Base-by-base conservation (phyloP, 2,113 vertebrate species). In the Chaenogobius annularis region DNA sequence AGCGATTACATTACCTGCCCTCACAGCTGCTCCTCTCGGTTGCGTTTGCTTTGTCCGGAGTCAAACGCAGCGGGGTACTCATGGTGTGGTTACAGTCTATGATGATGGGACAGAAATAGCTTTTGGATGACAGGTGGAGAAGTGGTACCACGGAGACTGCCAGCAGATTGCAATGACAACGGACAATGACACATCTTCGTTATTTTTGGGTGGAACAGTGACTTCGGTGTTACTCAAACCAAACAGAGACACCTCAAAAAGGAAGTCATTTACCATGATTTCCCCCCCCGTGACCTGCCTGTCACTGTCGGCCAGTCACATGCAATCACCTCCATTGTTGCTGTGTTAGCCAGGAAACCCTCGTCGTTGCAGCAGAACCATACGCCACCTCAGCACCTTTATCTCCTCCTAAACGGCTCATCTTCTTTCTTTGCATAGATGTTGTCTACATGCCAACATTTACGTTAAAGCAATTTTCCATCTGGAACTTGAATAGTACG, bases 161-260 rank as follows among this genome's bases (percentile, higher is more conserved):
- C 31, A 67, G 37, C 12, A 63, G 52, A 73, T 48, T 56, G 52
- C 59, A 40, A 67, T 70, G 62, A 70, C 66, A 70, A 77, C 61
- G 44, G 47, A 65, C 40, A 68, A 55, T 46, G 68, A 55, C 52
- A 66, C 50, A 55, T 47, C 66, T 66, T 12, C 46, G 48, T 75
- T 62, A 64, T 70, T 73, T 79, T 47, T 12, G 0, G 0, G 26
- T 5, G n/a, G 20, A 58, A 66, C 58, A 23, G 55, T 66, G 14
- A n/a, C 8, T 10, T 17, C 64, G 47, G 26, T 56, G 59, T 75
- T 56, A 63, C 55, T 47, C 61, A 10, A 22, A 14, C 20, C 8
- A 15, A 14, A 35, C 7, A 15, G 12, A 61, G 14, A 61, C 58
- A 10, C 15, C 7, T 61, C 26, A 61, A 14, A 26, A 26, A 22